phyloP scores from a whole-genome alignment of 1,140 invertebrate genomes.

The Drosophila lacteicornis region DNA sequence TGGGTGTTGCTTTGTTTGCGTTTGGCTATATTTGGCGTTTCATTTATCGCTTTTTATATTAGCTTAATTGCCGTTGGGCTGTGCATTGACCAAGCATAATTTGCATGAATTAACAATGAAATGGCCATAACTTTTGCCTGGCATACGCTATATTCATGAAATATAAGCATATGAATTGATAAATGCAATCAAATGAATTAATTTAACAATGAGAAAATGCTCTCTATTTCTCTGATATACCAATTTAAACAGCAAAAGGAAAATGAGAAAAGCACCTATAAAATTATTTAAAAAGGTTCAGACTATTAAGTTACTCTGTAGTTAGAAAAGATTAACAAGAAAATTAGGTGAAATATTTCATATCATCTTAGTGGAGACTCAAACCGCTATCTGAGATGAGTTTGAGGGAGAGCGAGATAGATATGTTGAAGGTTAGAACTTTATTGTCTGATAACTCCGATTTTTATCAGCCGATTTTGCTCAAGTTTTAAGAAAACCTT shows the following conservation, averaged over 20 bases:
- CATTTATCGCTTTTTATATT: conserved; percentile 52
- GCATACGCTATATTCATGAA: conserved; percentile 24
- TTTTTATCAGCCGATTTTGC: too few relatives aligned
- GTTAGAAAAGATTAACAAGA: too few relatives aligned
- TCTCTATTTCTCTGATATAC: not conserved
- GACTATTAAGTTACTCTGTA: too few relatives aligned
- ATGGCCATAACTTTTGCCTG: conserved; percentile 20
- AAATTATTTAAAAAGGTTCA: not conserved
- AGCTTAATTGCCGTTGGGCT: conserved; percentile 46
- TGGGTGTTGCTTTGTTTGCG: conserved; percentile 20
- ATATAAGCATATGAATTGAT: conserved; percentile 14
- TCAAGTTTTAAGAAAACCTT: too few relatives aligned
- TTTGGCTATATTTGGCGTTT: conserved; percentile 31
- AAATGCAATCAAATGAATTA: conserved; percentile 13
- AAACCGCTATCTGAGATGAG: too few relatives aligned
- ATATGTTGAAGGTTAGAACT: too few relatives aligned
- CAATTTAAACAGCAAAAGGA: not conserved
- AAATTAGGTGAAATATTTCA: too few relatives aligned
- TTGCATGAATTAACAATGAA: conserved; percentile 58
- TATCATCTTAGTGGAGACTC: too few relatives aligned
- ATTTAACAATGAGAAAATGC: not conserved
- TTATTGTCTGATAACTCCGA: too few relatives aligned
- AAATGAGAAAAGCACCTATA: not conserved
- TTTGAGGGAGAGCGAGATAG: too few relatives aligned
- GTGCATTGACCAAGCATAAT: conserved; percentile 35